These are phyloP conservation scores for Liasis olivaceus DNA, from an alignment of 2,797 vertebrate species.

Conservation along the genomic window DNA sequence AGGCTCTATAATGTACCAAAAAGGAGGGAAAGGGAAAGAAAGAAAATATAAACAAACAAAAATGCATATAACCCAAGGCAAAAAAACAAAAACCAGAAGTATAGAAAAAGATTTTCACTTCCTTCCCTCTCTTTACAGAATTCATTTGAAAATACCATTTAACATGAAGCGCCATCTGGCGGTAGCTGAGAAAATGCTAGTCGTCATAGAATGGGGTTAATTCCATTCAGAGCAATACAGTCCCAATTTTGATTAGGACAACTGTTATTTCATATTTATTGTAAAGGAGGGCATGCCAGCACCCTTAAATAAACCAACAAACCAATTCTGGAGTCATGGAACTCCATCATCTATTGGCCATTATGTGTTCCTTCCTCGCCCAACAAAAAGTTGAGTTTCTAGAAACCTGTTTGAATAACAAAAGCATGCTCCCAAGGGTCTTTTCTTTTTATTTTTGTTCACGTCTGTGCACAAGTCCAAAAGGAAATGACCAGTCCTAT, in stretches of 20 bases:
- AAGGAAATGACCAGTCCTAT: background rate
- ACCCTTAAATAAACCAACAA: background rate
- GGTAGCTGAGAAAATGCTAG: slow-evolving; percentile 17
- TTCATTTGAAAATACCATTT: slow-evolving; percentile 43
- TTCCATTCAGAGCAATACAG: background rate
- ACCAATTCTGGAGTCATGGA: background rate
- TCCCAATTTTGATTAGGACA: background rate
- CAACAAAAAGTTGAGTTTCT: background rate
- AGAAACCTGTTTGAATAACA: background rate
- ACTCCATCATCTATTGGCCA: background rate
- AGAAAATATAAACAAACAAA: background rate
- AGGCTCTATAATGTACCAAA: background rate
- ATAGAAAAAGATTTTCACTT: background rate
- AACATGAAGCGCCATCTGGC: slow-evolving; percentile 65
- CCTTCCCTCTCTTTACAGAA: background rate
- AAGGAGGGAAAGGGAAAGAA: background rate
- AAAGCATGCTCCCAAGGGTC: background rate
- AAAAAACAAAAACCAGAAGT: too few relatives aligned
- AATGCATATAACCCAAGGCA: background rate
- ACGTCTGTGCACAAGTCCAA: background rate
- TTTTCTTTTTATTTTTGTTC: background rate
- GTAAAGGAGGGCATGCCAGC: background rate
- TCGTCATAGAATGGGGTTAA: background rate
- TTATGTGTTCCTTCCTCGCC: background rate
- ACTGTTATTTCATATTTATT: background rate